phyloP scores from a whole-genome alignment of 1,140 invertebrate species.

The Diorhabda sublineata region DNA sequence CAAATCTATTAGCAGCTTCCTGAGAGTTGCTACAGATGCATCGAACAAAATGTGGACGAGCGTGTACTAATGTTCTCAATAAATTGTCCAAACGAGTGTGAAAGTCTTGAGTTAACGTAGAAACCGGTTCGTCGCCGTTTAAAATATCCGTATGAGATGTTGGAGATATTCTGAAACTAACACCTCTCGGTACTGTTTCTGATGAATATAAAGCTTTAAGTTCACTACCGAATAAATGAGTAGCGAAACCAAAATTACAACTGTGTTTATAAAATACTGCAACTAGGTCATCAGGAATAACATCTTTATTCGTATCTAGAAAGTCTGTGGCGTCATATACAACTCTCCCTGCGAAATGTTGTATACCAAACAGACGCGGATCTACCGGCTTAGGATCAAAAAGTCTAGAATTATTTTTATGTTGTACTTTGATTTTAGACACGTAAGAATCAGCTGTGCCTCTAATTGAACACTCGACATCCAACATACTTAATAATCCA shows the following conservation, averaged over 20 bases:
- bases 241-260: slow-evolving; percentile 93
- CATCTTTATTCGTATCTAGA: slow-evolving; percentile 86
- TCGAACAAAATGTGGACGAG: slow-evolving; percentile 88
- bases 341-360: slow-evolving; percentile 87
- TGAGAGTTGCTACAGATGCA: slow-evolving; percentile 82
- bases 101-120: slow-evolving; percentile 91
- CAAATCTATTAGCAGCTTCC: slow-evolving; percentile 75
- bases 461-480: slow-evolving; percentile 86
- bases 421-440: slow-evolving; percentile 79
- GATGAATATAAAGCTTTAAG: slow-evolving; percentile 80
- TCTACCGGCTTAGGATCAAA: slow-evolving; percentile 72
- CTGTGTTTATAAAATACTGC: slow-evolving; percentile 88
- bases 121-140: slow-evolving; percentile 83
- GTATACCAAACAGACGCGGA: slow-evolving; percentile 80
- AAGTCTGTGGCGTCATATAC: slow-evolving; percentile 87
- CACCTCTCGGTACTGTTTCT: slow-evolving; percentile 75
- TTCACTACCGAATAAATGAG: slow-evolving; percentile 89
- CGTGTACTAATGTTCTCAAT: slow-evolving; percentile 84
- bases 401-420: slow-evolving; percentile 71
- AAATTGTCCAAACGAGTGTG: slow-evolving; percentile 90
- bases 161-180: slow-evolving; percentile 86
- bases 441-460: slow-evolving; percentile 86
- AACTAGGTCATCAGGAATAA: slow-evolving; percentile 86
- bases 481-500: slow-evolving; percentile 85
- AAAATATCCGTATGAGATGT: slow-evolving; percentile 82